phyloP scores from a whole-genome alignment of 2,797 vertebrate genomes.

The Eurystomus glaucurus region DNA sequence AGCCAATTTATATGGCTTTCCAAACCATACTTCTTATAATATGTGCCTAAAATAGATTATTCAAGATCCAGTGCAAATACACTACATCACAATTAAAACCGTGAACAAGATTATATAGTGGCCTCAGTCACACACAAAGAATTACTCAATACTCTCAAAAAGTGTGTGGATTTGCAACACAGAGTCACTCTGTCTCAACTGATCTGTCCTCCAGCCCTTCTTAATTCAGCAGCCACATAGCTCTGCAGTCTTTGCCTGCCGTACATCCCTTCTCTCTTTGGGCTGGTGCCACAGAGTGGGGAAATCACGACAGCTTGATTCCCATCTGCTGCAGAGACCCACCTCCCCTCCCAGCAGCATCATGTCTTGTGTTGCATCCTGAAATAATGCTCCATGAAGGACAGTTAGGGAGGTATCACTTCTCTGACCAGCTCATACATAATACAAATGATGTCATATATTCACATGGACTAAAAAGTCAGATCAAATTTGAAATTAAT shows the following conservation, averaged over 20 bases:
- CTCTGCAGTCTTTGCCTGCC: not conserved
- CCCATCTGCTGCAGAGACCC: not conserved
- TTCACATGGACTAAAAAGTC: not conserved
- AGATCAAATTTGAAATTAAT: not conserved
- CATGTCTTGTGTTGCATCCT: not conserved
- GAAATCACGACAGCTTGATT: not conserved
- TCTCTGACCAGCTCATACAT: not conserved
- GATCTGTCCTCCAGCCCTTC: not conserved
- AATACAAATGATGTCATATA: not conserved
- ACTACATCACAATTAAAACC: not conserved
- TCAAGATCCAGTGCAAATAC: not conserved
- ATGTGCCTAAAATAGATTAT: not conserved
- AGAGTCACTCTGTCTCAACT: not conserved
- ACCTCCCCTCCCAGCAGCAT: not conserved
- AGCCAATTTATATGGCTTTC: not conserved
- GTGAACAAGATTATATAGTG: not conserved
- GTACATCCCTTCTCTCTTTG: not conserved
- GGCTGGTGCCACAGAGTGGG: not conserved
- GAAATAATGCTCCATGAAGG: not conserved
- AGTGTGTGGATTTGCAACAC: not conserved
- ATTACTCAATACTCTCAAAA: not conserved
- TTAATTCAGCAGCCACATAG: not conserved
- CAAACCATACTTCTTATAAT: not conserved
- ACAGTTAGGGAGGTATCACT: not conserved
- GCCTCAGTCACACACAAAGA: not conserved